phyloP scores from a whole-genome alignment of 2,797 vertebrate genomes.

The Epinephelus awoara region DNA sequence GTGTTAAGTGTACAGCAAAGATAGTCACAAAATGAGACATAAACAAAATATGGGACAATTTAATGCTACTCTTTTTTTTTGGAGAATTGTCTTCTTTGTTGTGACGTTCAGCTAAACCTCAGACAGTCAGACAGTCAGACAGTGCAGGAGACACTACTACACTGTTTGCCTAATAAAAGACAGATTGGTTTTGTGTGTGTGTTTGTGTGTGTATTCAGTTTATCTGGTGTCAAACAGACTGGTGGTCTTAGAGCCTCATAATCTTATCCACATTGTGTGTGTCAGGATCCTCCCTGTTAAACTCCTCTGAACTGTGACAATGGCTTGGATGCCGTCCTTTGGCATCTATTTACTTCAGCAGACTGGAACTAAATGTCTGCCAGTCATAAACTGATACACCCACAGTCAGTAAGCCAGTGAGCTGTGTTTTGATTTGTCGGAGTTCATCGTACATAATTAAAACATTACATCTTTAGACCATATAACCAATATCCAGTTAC shows the following conservation, averaged over 20 bases:
- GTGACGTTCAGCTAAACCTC: slow-evolving; percentile 60
- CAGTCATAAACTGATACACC: slow-evolving; percentile 36
- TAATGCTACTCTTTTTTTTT: slow-evolving; percentile 6
- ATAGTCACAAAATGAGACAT: not conserved
- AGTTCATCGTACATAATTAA: slow-evolving; percentile 35
- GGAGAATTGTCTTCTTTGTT: slow-evolving; percentile 42
- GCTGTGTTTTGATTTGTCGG: slow-evolving; percentile 40
- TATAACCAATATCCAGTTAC: slow-evolving; percentile 13
- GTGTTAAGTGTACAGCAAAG: not conserved
- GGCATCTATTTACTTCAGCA: slow-evolving; percentile 53
- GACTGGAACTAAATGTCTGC: slow-evolving; percentile 44
- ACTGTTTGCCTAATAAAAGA: slow-evolving; percentile 69
- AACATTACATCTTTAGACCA: slow-evolving; percentile 30
- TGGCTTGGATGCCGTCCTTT: slow-evolving; percentile 57
- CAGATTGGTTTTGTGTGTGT: slow-evolving; percentile 52
- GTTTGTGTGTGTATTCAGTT: slow-evolving; percentile 49
- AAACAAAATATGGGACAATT: not conserved
- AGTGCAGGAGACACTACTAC: slow-evolving; percentile 34
- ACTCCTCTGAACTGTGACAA: slow-evolving; percentile 71
- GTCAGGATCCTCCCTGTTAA: slow-evolving; percentile 67
- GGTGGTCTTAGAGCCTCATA: slow-evolving; percentile 65
- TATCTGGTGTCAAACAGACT: slow-evolving; percentile 68
- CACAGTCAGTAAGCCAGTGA: slow-evolving; percentile 22
- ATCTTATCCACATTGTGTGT: slow-evolving; percentile 69
- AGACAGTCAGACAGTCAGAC: slow-evolving; percentile 53